Percentiles rank a stretch among this genome's conserved stretches.
These are phyloP conservation scores for Frankliniella intonsa DNA, from an alignment of 2,888 invertebrate genomes.

Conservation along the genomic window DNA sequence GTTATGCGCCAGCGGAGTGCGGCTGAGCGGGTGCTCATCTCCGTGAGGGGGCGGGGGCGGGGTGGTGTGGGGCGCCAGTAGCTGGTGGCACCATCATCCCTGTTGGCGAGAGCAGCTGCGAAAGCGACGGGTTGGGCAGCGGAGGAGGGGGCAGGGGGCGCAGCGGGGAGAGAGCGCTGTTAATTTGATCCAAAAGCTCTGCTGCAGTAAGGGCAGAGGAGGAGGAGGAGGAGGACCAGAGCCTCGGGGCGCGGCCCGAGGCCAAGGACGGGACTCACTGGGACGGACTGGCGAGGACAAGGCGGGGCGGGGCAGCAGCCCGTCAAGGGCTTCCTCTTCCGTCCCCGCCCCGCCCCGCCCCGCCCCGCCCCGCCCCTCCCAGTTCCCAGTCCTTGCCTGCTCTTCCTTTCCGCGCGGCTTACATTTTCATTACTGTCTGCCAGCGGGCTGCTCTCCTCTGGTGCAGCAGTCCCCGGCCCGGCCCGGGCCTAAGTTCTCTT, in stretches of 20 bases:
- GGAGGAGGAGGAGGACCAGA: neutral
- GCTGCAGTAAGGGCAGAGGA: neutral
- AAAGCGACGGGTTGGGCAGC: neutral
- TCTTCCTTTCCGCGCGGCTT: neutral
- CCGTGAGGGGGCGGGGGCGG: no score
- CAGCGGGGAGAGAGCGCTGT: neutral
- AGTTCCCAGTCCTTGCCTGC: no score
- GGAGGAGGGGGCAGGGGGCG: neutral
- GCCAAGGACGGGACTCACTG: no score
- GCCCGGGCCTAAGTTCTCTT: neutral
- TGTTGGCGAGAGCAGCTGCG: neutral
- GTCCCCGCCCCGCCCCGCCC: no score
- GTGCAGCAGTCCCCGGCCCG: neutral
- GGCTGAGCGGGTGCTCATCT: neutral
- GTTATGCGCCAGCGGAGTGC: neutral
- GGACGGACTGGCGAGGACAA: neutral
- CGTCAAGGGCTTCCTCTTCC: neutral
- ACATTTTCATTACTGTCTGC: conserved; percentile 3
- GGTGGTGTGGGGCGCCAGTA: no score
- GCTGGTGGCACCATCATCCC: neutral
- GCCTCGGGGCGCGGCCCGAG: neutral
- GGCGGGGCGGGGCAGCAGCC: neutral
- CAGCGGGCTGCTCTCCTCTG: neutral
- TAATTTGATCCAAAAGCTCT: conserved; percentile 21
- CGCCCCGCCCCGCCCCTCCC: no score